Conservation (phyloP, 2,113 vertebrate genomes). For the Heloderma charlesbogerti region DNA sequence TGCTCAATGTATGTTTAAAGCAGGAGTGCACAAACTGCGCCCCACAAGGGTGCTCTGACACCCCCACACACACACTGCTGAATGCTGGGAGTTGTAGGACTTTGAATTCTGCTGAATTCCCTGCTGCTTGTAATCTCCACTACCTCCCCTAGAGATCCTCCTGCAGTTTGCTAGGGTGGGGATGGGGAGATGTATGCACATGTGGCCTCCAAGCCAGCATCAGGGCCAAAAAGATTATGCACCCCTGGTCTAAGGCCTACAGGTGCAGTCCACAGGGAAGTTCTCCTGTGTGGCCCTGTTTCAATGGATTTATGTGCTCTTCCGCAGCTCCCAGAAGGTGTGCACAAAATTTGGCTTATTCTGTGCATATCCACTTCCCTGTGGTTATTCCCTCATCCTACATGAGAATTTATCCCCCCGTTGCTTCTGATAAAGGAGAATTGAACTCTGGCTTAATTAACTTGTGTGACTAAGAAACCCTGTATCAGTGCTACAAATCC, state of each 20-base stretch:
- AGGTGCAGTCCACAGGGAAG: neutral
- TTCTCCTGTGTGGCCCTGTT: neutral
- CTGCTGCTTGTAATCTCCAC: too few species aligned
- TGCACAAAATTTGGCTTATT: neutral
- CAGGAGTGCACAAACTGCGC: too few species aligned
- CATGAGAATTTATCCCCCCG: neutral
- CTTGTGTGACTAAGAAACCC: neutral
- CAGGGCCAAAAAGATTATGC: too few species aligned
- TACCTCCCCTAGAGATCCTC: too few species aligned
- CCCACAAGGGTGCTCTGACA: too few species aligned
- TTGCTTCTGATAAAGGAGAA: neutral
- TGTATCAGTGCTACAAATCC: neutral
- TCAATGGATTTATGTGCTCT: neutral
- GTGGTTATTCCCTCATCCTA: neutral
- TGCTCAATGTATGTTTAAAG: neutral
- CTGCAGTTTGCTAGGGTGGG: fast-evolving
- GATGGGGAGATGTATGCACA: too few species aligned
- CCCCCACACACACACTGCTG: too few species aligned
- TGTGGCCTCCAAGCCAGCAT: too few species aligned
- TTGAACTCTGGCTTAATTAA: neutral
- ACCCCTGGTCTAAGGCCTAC: neutral
- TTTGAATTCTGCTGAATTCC: too few species aligned
- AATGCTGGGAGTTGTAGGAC: too few species aligned
- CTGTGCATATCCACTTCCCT: too few species aligned
- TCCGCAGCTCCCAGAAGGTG: neutral